A percentile compares a stretch with the other conserved stretches of the same genome.
Conservation (phyloP, 2,888 invertebrate genomes). For the Lamellibrachia columna region DNA sequence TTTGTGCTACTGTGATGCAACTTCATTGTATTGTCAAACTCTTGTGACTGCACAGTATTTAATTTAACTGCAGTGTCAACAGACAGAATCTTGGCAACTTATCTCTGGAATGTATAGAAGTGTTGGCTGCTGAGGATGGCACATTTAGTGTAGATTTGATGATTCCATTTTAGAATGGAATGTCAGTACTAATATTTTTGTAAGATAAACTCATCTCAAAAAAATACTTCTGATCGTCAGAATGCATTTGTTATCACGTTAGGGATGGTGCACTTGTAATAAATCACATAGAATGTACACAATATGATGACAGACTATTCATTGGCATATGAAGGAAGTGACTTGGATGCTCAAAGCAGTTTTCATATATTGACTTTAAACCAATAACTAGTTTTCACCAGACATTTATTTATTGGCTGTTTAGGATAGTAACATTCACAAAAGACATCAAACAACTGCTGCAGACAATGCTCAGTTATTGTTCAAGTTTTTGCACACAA, state of each 20-base stretch:
- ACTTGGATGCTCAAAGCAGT: not conserved
- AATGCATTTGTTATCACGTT: constrained; percentile 1
- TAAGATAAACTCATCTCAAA: not conserved
- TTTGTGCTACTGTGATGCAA: not conserved
- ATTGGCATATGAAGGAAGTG: not conserved
- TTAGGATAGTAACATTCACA: not conserved
- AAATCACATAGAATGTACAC: not conserved
- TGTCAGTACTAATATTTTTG: not conserved
- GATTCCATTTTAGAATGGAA: not conserved
- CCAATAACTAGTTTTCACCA: not conserved
- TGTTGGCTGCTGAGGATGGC: not conserved
- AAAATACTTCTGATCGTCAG: not conserved
- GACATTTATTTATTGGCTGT: constrained; percentile 8
- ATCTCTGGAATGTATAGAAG: not conserved
- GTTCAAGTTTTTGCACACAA: not conserved
- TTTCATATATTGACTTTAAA: not conserved
- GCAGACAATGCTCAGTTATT: not conserved
- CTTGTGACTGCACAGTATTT: not conserved
- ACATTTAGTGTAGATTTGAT: not conserved
- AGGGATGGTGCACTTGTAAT: not conserved
- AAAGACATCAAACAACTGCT: constrained; percentile 3
- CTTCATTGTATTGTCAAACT: not conserved
- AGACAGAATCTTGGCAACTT: constrained; percentile 4
- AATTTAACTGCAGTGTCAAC: not conserved
- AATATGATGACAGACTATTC: not conserved